Percentiles rank a stretch among this genome's conserved stretches.
phyloP scores from a whole-genome alignment of 2,888 invertebrate species.

The Tiphia femorata region DNA sequence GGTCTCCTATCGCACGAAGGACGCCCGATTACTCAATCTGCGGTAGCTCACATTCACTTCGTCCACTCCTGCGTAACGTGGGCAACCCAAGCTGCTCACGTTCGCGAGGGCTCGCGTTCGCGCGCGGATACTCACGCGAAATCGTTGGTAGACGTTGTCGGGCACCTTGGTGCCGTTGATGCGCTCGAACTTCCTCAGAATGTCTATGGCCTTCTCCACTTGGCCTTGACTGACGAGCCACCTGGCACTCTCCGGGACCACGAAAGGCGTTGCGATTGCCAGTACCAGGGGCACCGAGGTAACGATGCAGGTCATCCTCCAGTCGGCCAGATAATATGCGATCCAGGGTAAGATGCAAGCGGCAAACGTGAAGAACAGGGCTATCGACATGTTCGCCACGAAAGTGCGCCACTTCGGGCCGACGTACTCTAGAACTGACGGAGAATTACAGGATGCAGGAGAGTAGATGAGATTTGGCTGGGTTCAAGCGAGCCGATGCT shows the following conservation, averaged over 20 bases:
- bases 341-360: constrained; percentile 87
- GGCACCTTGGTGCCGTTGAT: constrained; percentile 83
- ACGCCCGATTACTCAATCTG: background rate
- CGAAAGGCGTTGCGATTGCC: constrained; percentile 80
- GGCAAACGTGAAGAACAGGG: constrained; percentile 87
- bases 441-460: background rate
- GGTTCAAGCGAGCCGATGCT: no score
- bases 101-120: background rate
- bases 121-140: constrained; percentile 72
- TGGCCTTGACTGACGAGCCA: constrained; percentile 91
- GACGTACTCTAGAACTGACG: constrained; percentile 85
- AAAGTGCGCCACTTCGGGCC: constrained; percentile 92
- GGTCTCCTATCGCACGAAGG: constrained; percentile 50
- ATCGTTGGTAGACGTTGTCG: constrained; percentile 80
- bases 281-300: constrained; percentile 84
- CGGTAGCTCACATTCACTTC: no score
- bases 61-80: no score
- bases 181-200: constrained; percentile 84
- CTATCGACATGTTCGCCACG: constrained; percentile 93
- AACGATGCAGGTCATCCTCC: constrained; percentile 82
- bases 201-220: constrained; percentile 82
- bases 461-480: background rate
- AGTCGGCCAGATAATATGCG: constrained; percentile 83
- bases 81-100: no score
- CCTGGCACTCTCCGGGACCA: constrained; percentile 88